phyloP scores from a whole-genome alignment of 2,113 vertebrate genomes.

The Sturnira hondurensis region DNA sequence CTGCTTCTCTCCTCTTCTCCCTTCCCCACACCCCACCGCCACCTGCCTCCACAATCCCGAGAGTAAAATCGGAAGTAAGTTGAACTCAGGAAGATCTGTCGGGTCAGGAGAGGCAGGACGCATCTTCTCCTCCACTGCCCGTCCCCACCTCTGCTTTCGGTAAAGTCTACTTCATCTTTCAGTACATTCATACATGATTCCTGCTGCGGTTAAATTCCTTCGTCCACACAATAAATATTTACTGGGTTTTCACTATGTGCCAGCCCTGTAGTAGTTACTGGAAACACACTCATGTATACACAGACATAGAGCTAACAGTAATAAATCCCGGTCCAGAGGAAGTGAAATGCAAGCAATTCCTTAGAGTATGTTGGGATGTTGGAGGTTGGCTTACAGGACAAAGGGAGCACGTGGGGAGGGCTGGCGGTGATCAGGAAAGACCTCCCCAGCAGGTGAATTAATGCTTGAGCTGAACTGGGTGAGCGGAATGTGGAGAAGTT shows the following conservation, averaged over 20 bases:
- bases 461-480: background rate
- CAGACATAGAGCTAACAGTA: background rate
- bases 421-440: background rate
- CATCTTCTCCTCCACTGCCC: background rate
- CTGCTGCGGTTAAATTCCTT: background rate
- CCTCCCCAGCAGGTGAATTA: background rate
- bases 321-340: background rate
- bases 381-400: background rate
- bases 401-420: fast-evolving
- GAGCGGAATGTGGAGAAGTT: background rate
- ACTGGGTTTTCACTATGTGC: background rate
- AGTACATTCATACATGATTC: background rate
- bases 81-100: background rate
- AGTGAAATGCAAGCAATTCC: background rate
- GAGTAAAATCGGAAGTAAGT: background rate
- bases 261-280: background rate
- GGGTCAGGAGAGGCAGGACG: background rate
- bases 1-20: background rate
- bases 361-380: background rate
- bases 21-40: background rate
- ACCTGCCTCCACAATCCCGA: background rate
- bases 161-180: background rate
- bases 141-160: background rate
- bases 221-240: background rate
- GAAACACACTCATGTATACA: background rate